Evolutionary conservation across 2,113 vertebrate species (phyloP).

Genomic region (Antigone vipio): DNA sequence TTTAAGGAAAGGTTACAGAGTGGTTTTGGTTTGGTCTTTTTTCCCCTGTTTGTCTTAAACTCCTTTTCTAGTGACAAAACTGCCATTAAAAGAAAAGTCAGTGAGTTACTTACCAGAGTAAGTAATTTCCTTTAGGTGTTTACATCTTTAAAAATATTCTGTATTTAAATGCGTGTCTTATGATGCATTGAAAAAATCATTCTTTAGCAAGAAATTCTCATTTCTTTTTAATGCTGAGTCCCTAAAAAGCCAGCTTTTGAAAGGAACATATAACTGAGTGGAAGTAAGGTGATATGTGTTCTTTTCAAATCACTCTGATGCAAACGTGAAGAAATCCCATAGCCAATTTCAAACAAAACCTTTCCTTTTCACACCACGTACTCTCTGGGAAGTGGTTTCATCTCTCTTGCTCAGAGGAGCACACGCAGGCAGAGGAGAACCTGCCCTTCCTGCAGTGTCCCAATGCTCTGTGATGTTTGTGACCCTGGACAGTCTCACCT

Average conservation of each 20-base stretch:
- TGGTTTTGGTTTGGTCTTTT: neutral
- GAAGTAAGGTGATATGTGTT: neutral
- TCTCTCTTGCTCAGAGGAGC: neutral
- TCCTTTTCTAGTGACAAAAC: neutral
- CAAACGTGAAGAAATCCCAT: neutral
- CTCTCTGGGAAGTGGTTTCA: neutral
- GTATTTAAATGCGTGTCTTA: neutral
- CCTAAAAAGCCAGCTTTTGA: conserved; percentile 19
- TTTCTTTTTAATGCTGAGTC: conserved; percentile 26
- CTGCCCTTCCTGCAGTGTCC: fast-evolving
- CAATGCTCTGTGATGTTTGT: neutral
- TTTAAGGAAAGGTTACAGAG: neutral
- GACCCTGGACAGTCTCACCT: neutral
- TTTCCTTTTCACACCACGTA: neutral
- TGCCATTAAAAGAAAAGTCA: neutral
- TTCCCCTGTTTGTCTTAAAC: neutral
- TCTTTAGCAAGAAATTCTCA: neutral
- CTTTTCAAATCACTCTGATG: neutral
- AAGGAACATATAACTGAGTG: neutral
- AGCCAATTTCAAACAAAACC: neutral
- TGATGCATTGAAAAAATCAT: neutral
- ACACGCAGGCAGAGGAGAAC: neutral
- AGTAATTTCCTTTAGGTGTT: neutral
- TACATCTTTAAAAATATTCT: neutral
- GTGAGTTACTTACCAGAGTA: neutral